A percentile compares a stretch with the other conserved stretches of the same genome.
phyloP scores from a whole-genome alignment of 2,888 invertebrate species.

The Cephus sareptanus region DNA sequence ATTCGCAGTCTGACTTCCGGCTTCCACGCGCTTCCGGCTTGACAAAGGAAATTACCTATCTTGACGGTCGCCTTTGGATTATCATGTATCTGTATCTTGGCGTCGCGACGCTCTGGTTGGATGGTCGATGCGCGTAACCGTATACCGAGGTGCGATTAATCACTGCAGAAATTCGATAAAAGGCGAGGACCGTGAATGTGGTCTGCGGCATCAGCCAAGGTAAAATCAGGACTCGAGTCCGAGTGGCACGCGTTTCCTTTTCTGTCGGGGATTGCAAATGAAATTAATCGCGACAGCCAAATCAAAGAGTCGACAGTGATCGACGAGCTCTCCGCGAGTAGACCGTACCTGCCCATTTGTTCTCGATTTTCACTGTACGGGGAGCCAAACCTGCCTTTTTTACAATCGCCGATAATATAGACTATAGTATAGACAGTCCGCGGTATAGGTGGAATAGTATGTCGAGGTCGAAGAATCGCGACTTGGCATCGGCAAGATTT shows the following conservation, averaged over 20 bases:
- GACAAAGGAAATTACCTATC: neutral
- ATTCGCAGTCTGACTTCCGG: neutral
- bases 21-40: neutral
- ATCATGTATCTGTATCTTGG: neutral
- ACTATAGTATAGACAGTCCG: neutral
- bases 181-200: neutral
- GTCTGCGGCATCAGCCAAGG: neutral
- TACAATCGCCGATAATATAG: neutral
- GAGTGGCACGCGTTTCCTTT: slow-evolving; percentile 28
- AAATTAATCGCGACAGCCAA: slow-evolving; percentile 51
- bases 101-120: neutral
- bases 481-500: neutral
- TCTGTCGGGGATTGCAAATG: slow-evolving; percentile 23
- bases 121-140: neutral
- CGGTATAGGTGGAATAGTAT: neutral
- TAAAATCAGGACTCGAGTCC: neutral
- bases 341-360: neutral
- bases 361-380: neutral
- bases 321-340: slow-evolving; percentile 28
- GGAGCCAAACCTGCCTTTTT: neutral
- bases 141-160: neutral
- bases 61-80: neutral
- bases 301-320: slow-evolving; percentile 47
- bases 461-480: neutral
- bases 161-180: slow-evolving; percentile 2